A percentile compares a stretch with the other conserved stretches of the same genome.
Evolutionary conservation across 1,140 invertebrate genomes (phyloP).

Genomic region (Drosophila punjabiensis): DNA sequence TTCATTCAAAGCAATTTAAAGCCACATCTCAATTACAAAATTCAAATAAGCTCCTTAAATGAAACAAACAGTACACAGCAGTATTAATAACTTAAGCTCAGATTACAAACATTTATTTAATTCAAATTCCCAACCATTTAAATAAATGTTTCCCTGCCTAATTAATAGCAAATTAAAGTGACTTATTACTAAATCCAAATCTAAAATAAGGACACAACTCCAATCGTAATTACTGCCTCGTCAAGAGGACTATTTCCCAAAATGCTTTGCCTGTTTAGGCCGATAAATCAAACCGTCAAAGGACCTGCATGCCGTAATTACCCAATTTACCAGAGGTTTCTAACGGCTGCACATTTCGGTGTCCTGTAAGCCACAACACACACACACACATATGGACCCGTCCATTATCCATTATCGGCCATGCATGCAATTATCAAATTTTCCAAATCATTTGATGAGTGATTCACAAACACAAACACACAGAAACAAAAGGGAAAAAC

Average conservation of each 20-base stretch:
- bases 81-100: neutral
- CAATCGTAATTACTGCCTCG: conserved; percentile 1
- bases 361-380: conserved; percentile 15
- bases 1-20: too few relatives aligned
- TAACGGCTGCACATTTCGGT: conserved; percentile 7
- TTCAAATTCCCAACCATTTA: neutral
- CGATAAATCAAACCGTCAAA: conserved; percentile 8
- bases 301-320: conserved; percentile 14
- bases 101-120: neutral
- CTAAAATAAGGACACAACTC: neutral
- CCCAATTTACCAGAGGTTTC: conserved; percentile 10
- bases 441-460: conserved; percentile 51
- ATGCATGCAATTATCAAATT: conserved; percentile 49
- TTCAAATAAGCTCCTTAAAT: neutral
- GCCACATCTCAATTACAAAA: too few relatives aligned
- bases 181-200: neutral
- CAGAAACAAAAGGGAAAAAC: conserved; percentile 1
- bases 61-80: neutral
- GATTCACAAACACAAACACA: neutral
- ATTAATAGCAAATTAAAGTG: neutral
- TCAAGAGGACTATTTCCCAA: neutral
- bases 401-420: conserved; percentile 28
- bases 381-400: conserved; percentile 4
- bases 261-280: conserved; percentile 10
- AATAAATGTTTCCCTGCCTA: neutral